phyloP scores from a whole-genome alignment of 2,797 vertebrate species.

The Champsocephalus esox region DNA sequence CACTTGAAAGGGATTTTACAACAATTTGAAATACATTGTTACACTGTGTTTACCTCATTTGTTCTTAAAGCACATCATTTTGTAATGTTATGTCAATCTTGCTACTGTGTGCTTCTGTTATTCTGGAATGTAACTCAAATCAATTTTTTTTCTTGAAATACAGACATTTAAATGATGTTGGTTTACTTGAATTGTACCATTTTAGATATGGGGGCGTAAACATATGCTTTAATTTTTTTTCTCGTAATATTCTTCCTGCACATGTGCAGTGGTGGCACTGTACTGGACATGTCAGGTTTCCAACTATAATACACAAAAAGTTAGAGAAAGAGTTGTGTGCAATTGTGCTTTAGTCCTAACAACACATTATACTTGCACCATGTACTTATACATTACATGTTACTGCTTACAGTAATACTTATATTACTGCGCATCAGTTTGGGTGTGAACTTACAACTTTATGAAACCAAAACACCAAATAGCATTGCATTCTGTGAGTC shows the following conservation, averaged over 20 bases:
- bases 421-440: constrained; percentile 53
- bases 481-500: constrained; percentile 58
- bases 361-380: constrained; percentile 69
- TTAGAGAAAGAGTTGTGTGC: constrained; percentile 42
- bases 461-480: constrained; percentile 66
- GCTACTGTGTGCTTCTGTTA: constrained; percentile 65
- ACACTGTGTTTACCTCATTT: constrained; percentile 45
- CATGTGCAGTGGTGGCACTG: constrained; percentile 38
- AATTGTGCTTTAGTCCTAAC: constrained; percentile 72
- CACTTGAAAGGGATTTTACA: constrained; percentile 52
- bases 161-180: constrained; percentile 22
- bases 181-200: constrained; percentile 19
- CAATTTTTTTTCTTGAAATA: constrained; percentile 18
- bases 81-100: constrained; percentile 42
- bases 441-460: constrained; percentile 56
- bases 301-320: constrained; percentile 47
- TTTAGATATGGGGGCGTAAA: constrained; percentile 22
- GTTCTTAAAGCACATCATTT: constrained; percentile 27
- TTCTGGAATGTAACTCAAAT: constrained; percentile 35
- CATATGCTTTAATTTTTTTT: constrained; percentile 43
- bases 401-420: constrained; percentile 63
- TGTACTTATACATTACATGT: constrained; percentile 65
- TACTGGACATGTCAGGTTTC: constrained; percentile 46
- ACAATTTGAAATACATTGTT: constrained; percentile 47
- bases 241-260: constrained; percentile 49